Base-by-base conservation (phyloP, 2,888 invertebrate species). In the Falcaria lacertinaria region DNA sequence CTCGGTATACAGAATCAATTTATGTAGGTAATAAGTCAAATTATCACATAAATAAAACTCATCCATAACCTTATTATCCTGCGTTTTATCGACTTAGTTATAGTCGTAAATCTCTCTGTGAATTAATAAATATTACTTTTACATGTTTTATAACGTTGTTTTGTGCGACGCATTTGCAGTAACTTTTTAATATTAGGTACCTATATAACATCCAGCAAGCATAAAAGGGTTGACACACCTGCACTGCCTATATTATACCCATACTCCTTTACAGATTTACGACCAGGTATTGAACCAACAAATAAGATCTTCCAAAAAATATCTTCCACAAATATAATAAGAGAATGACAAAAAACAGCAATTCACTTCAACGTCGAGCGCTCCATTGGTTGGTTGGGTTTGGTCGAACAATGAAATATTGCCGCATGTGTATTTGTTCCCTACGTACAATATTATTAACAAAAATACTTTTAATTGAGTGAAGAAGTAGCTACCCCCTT, bases 221-320 rank as follows among this genome's bases (percentile, higher is more conserved):
- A 48, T 46, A 55, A 68, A 85, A 83, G 82, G 86, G 83, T 82
- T 84, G 75, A 72, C 73, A 74, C 88, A 87, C 86, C 88, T 87
- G 87, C 85, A 22, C 14, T 35, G 19, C 17, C 59, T 60, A 70
- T 74, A 75, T 72, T 73, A 67, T 71, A 75, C 75, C 72, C 67
- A 74, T 72, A 74, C 80, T 74, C 66, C 64, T 64, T 64, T 57
- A 67, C 74, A 82, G 82, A 88, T 87, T 89, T 87, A 88, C 80
- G 83, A 80, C 75, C 80, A 73, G 75, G 82, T 82, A 86, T 77
- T 79, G 83, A 82, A 68, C 76, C 80, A 85, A 87, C 83, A 86
- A 88, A 88, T 86, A 79, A 83, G 80, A 80, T 78, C 80, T 78
- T 72, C 80, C 76, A 78, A 85, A 87, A 86, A 81, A 80, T 80